Conservation (phyloP, 2,113 vertebrate genomes). For the Egretta garzetta region DNA sequence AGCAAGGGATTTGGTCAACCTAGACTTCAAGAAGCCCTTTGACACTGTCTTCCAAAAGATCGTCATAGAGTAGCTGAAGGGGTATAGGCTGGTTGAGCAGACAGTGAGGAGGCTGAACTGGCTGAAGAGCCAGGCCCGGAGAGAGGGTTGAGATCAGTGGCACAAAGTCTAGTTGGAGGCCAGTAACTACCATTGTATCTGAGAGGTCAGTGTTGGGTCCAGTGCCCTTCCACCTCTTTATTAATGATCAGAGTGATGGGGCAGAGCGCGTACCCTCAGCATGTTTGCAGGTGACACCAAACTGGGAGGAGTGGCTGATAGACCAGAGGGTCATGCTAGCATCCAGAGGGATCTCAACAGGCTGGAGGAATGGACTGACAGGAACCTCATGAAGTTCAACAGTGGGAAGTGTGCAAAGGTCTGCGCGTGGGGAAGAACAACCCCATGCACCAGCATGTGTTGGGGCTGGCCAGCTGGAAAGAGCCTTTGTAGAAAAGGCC, state of each 20-base stretch:
- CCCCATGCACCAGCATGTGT: too few species aligned
- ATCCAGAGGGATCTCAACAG: background rate
- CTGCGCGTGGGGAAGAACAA: too few species aligned
- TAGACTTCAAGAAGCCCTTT: background rate
- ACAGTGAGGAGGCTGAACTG: background rate
- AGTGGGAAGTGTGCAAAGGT: too few species aligned
- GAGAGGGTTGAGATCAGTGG: background rate
- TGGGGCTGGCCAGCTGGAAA: too few species aligned
- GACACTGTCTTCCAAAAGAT: background rate
- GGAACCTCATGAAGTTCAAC: background rate
- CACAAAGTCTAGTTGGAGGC: background rate
- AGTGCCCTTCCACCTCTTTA: background rate
- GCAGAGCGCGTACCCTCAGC: background rate
- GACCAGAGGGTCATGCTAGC: fast-evolving
- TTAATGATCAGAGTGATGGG: background rate
- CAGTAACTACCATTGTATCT: background rate
- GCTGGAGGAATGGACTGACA: background rate
- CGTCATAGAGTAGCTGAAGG: background rate
- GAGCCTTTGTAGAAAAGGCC: too few species aligned
- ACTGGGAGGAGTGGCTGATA: background rate
- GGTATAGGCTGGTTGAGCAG: background rate
- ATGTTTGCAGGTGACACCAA: background rate
- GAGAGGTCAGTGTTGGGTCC: background rate
- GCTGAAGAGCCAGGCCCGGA: background rate
- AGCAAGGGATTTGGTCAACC: background rate